phyloP scores from a whole-genome alignment of 2,113 vertebrate genomes.

The Burhinus bistriatus region DNA sequence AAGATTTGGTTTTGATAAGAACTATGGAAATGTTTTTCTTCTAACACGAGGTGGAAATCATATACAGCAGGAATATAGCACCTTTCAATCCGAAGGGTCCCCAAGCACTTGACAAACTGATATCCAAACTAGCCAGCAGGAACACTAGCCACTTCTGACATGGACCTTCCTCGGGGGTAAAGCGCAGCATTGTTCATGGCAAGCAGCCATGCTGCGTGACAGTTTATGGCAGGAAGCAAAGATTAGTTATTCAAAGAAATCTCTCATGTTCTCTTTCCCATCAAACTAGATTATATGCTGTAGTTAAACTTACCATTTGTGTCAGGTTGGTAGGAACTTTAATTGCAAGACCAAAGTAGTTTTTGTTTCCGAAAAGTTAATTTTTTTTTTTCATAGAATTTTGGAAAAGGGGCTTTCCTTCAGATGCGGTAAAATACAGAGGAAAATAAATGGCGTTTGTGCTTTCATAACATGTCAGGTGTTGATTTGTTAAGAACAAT shows the following conservation, averaged over 20 bases:
- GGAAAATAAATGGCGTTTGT: neutral
- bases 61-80: neutral
- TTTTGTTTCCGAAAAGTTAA: neutral
- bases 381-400: neutral
- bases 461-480: neutral
- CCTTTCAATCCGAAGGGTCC: neutral
- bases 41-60: slow-evolving; percentile 19
- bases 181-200: neutral
- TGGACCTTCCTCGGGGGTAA: neutral
- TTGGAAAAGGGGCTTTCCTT: neutral
- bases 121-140: neutral
- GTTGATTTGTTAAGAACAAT: neutral
- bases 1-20: slow-evolving; percentile 60
- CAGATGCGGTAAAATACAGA: neutral
- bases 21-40: slow-evolving; percentile 47
- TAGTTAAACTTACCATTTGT: neutral
- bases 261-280: neutral
- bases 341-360: neutral
- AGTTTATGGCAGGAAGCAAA: slow-evolving; percentile 6
- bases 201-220: neutral
- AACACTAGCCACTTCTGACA: neutral
- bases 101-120: neutral
- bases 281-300: neutral
- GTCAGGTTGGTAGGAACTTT: neutral
- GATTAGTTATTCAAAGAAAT: neutral